Conservation (phyloP, 2,797 vertebrate species). For the Lagodon rhomboides region DNA sequence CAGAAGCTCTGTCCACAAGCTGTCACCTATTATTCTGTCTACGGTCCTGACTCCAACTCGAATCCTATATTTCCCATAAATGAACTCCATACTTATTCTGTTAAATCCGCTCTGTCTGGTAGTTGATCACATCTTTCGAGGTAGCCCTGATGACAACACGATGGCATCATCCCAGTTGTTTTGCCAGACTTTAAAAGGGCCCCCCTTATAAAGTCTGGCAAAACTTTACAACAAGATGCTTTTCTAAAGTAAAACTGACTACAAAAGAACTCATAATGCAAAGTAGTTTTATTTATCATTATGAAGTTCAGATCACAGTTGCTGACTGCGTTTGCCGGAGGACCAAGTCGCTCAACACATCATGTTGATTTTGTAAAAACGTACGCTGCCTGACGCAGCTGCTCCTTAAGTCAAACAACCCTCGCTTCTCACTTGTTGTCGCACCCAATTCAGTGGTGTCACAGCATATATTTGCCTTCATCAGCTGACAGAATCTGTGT, state of each 20-base stretch:
- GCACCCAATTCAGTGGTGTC: background rate
- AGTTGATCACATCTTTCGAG: background rate
- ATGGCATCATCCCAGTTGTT: too few relatives aligned
- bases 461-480: background rate
- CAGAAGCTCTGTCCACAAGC: too few relatives aligned
- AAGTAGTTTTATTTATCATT: background rate
- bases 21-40: too few relatives aligned
- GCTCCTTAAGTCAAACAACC: background rate
- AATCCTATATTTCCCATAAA: background rate
- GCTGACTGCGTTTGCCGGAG: constrained; percentile 4
- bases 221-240: too few relatives aligned
- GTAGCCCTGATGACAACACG: background rate
- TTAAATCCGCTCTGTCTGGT: too few relatives aligned
- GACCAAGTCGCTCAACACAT: background rate
- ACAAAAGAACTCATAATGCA: background rate
- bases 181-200: too few relatives aligned
- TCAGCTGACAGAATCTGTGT: background rate
- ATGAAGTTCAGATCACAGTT: background rate
- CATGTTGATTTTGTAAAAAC: background rate
- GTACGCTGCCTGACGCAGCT: background rate
- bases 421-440: background rate
- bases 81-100: background rate
- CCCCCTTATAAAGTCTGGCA: too few relatives aligned
- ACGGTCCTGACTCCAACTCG: too few relatives aligned
- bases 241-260: background rate